phyloP scores from a whole-genome alignment of 2,113 vertebrate genomes.

The Chitala chitala region DNA sequence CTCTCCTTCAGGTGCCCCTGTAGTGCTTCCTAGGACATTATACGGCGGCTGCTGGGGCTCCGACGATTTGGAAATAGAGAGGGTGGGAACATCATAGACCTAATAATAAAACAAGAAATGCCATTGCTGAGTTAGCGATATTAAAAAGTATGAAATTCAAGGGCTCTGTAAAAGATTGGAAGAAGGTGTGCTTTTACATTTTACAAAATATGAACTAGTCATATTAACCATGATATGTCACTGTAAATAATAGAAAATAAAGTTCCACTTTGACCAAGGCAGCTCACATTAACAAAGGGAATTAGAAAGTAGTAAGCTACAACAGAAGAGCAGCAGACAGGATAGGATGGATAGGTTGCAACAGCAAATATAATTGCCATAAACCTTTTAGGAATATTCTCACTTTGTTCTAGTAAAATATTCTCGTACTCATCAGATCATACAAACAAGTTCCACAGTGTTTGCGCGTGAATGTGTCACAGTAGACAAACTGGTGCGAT shows the following conservation, averaged over 20 bases:
- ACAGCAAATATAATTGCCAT: too few relatives aligned
- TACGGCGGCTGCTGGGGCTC: conserved; percentile 50
- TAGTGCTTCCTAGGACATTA: conserved; percentile 46
- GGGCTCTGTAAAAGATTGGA: neutral
- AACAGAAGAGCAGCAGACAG: conserved; percentile 24
- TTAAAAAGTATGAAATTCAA: neutral
- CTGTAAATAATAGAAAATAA: too few relatives aligned
- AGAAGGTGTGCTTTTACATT: too few relatives aligned
- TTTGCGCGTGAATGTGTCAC: conserved; percentile 53
- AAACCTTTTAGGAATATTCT: too few relatives aligned
- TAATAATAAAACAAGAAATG: conserved; percentile 37
- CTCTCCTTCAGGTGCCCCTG: conserved; percentile 34
- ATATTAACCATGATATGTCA: too few relatives aligned
- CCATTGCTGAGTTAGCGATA: too few relatives aligned
- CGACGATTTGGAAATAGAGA: conserved; percentile 46
- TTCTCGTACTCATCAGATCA: conserved; percentile 40
- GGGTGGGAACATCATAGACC: conserved; percentile 79
- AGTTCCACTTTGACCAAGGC: neutral
- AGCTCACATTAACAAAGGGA: neutral
- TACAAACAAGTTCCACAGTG: conserved; percentile 62
- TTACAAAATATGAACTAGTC: too few relatives aligned
- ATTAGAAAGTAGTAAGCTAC: neutral
- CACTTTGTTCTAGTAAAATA: too few relatives aligned
- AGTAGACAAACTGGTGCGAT: neutral
- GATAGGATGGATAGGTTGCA: conserved; percentile 55